phyloP scores from a whole-genome alignment of 2,113 vertebrate genomes.

The Brachypodius melanocephalos region DNA sequence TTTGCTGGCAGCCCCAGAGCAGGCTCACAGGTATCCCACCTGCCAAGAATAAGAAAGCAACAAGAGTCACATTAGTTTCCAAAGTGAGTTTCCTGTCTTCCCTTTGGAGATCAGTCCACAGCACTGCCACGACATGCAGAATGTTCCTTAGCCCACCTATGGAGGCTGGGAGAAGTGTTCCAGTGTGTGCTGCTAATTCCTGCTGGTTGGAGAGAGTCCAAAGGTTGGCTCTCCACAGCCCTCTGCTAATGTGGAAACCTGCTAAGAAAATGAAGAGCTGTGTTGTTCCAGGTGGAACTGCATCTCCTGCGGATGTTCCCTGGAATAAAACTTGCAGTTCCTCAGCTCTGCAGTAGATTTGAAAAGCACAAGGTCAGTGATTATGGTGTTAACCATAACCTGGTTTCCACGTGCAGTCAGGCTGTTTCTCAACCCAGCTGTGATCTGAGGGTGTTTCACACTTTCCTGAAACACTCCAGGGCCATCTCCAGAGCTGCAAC shows the following conservation, averaged over 20 bases:
- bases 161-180: not conserved
- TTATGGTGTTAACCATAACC: not conserved
- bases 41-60: conserved; percentile 58
- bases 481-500: not conserved
- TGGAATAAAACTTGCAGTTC: conserved; percentile 9
- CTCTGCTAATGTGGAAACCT: not conserved
- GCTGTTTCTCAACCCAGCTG: not conserved
- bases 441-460: not conserved
- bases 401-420: not conserved
- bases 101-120: not conserved
- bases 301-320: not conserved
- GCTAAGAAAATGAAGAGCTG: not conserved
- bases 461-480: not conserved
- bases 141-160: conserved; percentile 6
- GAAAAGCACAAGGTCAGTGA: not conserved
- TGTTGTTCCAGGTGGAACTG: conserved; percentile 38
- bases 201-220: not conserved
- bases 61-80: conserved; percentile 1
- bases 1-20: not conserved
- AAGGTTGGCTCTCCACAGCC: not conserved
- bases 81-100: conserved; percentile 40
- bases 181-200: not conserved
- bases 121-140: not conserved
- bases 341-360: not conserved
- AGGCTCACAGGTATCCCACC: conserved; percentile 24